These are phyloP conservation scores for Odontophorus gujanensis DNA, from an alignment of 2,113 vertebrate genomes.

Conservation along the genomic window DNA sequence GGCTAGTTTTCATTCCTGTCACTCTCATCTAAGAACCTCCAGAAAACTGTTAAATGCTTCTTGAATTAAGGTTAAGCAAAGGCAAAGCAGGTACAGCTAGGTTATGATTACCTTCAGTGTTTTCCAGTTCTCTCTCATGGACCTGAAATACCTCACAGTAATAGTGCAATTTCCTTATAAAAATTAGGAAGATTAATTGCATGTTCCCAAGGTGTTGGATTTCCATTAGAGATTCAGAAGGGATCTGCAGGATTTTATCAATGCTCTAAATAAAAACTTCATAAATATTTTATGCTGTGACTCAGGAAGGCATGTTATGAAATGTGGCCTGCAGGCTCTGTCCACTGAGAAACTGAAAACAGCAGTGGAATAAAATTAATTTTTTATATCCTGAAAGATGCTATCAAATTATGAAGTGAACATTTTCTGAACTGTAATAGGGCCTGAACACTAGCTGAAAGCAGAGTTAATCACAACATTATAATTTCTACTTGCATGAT, in stretches of 20 bases:
- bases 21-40: neutral
- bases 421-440: conserved; percentile 70
- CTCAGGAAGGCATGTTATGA: conserved; percentile 64
- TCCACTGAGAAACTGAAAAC: conserved; percentile 74
- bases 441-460: conserved; percentile 53
- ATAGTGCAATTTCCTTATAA: conserved; percentile 19
- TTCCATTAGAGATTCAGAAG: conserved; percentile 60
- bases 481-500: conserved; percentile 60
- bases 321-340: conserved; percentile 70
- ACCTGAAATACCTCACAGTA: conserved; percentile 28
- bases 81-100: neutral
- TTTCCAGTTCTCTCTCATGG: neutral
- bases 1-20: neutral
- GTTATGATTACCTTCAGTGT: neutral
- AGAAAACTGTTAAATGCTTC: neutral
- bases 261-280: conserved; percentile 76
- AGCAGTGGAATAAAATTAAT: conserved; percentile 73
- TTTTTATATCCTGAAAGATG: conserved; percentile 73
- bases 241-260: conserved; percentile 72
- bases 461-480: conserved; percentile 68
- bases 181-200: conserved; percentile 44
- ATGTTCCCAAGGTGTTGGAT: conserved; percentile 29
- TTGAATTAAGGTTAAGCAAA: neutral
- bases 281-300: conserved; percentile 74
- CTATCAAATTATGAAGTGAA: conserved; percentile 75